Base-by-base conservation (phyloP, 2,797 vertebrate species). In the Gallirallus australis region DNA sequence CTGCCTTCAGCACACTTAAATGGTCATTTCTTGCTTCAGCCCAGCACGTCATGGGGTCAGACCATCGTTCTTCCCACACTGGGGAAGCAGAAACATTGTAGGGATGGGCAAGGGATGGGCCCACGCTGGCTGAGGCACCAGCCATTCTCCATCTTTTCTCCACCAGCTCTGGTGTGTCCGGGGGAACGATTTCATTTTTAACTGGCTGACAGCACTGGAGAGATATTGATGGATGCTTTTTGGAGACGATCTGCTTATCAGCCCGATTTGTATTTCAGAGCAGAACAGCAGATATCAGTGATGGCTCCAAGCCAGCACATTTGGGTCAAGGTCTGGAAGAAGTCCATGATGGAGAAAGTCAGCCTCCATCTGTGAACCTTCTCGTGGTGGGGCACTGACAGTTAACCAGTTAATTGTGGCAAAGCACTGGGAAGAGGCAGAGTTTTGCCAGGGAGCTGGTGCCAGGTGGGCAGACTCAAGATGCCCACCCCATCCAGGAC, bases 21-120 rank as follows among this genome's bases (percentile, higher is more conserved):
- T 11, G 47, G 25, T 8, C 0, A 1, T 54, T 71, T 9, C 64
- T 68, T 63, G 33, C 70, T 47, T 10, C 78, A 73, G 12, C 27
- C 42, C 75, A 37, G 21, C 1, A 5, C 12, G 6, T 1, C 12
- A 3, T 0, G 0, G 35, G 28, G 33, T 72, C 92, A 71, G 23
- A 15, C 12, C 33, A 25, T 5, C 15, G 6, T 7, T 33, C 14
- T 33, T 27, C 71, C 60, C 40, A 3, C 4, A 5, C 20, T 56
- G 59, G 72, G 35, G 57, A 17, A 17, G 54, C 50, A 83, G 76
- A 40, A 64, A 24, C 1, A 0, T 3, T 3, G 25, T 12, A 15
- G 21, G 40, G 53, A 63, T 12, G 42, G 16, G 7, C 4, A 3
- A 45, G 33, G 52, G 21, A 6, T 16, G 37, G 23, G 24, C 9